These are phyloP conservation scores for Portunus trituberculatus DNA, from an alignment of 1,140 invertebrate genomes.

Conservation along the genomic window DNA sequence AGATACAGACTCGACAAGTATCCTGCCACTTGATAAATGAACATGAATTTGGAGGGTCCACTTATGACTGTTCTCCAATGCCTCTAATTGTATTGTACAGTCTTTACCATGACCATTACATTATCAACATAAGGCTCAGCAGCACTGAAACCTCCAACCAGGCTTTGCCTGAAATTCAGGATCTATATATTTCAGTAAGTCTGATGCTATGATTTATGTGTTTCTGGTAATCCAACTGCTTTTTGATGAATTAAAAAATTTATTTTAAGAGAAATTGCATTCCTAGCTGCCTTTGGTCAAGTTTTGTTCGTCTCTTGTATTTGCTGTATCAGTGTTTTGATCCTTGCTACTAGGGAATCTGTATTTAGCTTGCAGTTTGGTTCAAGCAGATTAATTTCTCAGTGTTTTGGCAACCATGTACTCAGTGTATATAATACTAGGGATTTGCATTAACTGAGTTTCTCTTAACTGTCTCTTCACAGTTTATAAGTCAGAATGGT, in stretches of 20 bases:
- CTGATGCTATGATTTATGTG: not conserved
- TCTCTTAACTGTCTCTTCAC: not conserved
- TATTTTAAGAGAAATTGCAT: too few relatives aligned
- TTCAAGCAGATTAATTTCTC: too few relatives aligned
- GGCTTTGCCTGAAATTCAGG: constrained; percentile 37
- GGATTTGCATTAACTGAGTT: too few relatives aligned
- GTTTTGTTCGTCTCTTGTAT: too few relatives aligned
- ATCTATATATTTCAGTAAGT: constrained; percentile 58
- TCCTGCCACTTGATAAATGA: constrained; percentile 34
- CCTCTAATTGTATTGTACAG: constrained; percentile 59
- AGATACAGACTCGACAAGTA: constrained; percentile 40
- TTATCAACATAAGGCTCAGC: constrained; percentile 51
- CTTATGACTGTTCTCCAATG: constrained; percentile 60
- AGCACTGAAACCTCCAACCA: not conserved
- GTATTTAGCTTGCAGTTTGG: too few relatives aligned
- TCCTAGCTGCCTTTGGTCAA: too few relatives aligned
- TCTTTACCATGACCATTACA: constrained; percentile 66
- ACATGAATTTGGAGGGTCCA: constrained; percentile 50
- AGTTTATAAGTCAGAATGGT: constrained; percentile 60
- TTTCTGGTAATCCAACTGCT: too few relatives aligned
- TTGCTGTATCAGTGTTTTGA: too few relatives aligned
- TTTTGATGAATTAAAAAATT: too few relatives aligned
- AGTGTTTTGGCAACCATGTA: too few relatives aligned
- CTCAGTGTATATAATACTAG: too few relatives aligned
- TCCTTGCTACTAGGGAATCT: too few relatives aligned